Evolutionary conservation across 2,113 vertebrate genomes (phyloP).

Genomic region (Copsychus sechellarum): DNA sequence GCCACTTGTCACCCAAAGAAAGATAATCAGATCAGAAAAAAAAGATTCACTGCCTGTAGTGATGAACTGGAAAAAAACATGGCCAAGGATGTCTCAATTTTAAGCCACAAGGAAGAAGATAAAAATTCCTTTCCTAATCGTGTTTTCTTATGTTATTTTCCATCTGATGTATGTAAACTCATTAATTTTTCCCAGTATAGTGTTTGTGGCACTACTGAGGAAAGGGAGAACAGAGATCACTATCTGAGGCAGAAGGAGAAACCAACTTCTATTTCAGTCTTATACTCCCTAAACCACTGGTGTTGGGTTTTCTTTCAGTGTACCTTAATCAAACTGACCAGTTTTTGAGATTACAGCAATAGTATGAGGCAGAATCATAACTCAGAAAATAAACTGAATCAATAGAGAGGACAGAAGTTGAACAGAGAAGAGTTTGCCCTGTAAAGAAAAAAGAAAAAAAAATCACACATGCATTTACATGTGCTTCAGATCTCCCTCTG

Average conservation of each 20-base stretch:
- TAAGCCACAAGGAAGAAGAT: not conserved
- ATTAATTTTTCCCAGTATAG: not conserved
- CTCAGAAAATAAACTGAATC: not conserved
- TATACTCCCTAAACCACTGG: not conserved
- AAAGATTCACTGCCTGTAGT: not conserved
- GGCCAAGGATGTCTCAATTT: not conserved
- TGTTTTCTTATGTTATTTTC: not conserved
- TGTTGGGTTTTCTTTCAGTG: not conserved
- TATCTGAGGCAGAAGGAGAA: not conserved
- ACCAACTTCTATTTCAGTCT: not conserved
- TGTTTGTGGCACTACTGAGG: not conserved
- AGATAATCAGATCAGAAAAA: not conserved
- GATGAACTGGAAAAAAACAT: not conserved
- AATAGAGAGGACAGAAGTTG: not conserved
- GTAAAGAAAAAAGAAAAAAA: not conserved
- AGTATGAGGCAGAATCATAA: not conserved
- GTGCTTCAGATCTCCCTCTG: not conserved
- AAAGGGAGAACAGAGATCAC: not conserved
- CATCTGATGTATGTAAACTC: not conserved
- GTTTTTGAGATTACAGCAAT: not conserved
- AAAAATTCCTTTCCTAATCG: not conserved
- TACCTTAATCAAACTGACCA: not conserved
- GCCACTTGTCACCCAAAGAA: not conserved
- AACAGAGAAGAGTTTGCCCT: not conserved
- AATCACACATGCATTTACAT: not conserved